Percentiles rank a stretch among this genome's conserved stretches.
phyloP scores from a whole-genome alignment of 2,797 vertebrate species.

The Anableps anableps region DNA sequence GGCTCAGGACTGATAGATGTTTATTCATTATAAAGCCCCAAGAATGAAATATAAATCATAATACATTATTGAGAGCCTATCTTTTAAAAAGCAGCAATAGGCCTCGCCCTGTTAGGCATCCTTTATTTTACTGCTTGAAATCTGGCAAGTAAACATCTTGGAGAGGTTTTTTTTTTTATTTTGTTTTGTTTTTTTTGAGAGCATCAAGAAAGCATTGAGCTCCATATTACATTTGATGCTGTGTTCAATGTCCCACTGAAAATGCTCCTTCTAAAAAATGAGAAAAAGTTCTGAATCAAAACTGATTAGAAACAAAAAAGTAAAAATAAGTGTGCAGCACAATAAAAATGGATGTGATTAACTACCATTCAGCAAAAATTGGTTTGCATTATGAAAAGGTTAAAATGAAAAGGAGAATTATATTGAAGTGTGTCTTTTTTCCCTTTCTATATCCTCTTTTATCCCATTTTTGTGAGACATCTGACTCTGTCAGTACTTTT shows the following conservation, averaged over 20 bases:
- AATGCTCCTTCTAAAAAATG: not conserved
- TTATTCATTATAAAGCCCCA: not conserved
- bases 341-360: slow-evolving; percentile 23
- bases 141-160: not conserved
- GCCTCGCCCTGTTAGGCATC: not conserved
- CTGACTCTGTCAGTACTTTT: slow-evolving; percentile 30
- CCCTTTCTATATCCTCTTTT: slow-evolving; percentile 21
- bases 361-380: not conserved
- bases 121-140: not conserved
- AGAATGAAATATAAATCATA: not conserved
- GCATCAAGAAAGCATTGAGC: not conserved
- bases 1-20: not conserved
- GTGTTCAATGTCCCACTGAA: not conserved
- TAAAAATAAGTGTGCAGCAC: not conserved
- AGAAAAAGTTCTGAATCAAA: not conserved
- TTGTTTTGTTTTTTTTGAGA: not conserved
- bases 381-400: slow-evolving; percentile 8
- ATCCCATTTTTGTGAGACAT: slow-evolving; percentile 29
- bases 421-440: not conserved
- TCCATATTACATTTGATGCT: not conserved
- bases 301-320: slow-evolving; percentile 18
- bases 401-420: not conserved
- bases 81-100: not conserved
- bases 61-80: not conserved
- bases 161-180: too few species aligned